Conservation (phyloP, 2,888 invertebrate genomes). For the Parascotia fuliginaria region DNA sequence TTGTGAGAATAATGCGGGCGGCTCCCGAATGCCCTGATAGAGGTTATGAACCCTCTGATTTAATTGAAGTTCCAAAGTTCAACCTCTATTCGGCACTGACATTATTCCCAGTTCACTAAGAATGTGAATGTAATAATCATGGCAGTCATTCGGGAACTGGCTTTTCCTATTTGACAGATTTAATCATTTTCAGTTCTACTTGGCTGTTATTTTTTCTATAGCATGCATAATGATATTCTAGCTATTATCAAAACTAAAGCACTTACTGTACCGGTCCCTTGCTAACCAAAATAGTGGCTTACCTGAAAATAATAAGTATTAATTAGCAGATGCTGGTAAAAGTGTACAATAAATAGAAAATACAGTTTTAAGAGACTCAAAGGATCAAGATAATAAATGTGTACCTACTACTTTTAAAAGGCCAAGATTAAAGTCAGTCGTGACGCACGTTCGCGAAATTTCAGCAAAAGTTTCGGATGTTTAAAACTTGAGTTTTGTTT, state of each 20-base stretch:
- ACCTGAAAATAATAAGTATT: slow-evolving; percentile 35
- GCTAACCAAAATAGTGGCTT: slow-evolving; percentile 21
- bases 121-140: slow-evolving; percentile 47
- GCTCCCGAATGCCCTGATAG: slow-evolving; percentile 56
- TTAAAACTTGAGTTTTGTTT: slow-evolving; percentile 43
- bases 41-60: slow-evolving; percentile 78
- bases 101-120: slow-evolving; percentile 53
- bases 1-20: slow-evolving; percentile 76
- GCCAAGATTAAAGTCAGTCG: slow-evolving; percentile 25
- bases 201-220: background rate
- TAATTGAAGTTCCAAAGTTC: slow-evolving; percentile 75
- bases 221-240: background rate
- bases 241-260: background rate
- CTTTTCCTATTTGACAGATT: slow-evolving; percentile 27
- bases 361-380: slow-evolving; percentile 17
- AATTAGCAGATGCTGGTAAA: background rate
- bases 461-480: slow-evolving; percentile 53
- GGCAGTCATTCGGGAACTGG: slow-evolving; percentile 24
- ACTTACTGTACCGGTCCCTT: slow-evolving; percentile 15
- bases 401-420: slow-evolving; percentile 47
- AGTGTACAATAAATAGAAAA: slow-evolving; percentile 4
- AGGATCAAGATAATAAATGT: slow-evolving; percentile 19
- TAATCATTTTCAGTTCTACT: slow-evolving; percentile 15
- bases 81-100: slow-evolving; percentile 46
- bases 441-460: slow-evolving; percentile 47